Percentiles rank a stretch among this genome's conserved stretches.
phyloP scores from a whole-genome alignment of 2,888 invertebrate genomes.

The Helleia helle region DNA sequence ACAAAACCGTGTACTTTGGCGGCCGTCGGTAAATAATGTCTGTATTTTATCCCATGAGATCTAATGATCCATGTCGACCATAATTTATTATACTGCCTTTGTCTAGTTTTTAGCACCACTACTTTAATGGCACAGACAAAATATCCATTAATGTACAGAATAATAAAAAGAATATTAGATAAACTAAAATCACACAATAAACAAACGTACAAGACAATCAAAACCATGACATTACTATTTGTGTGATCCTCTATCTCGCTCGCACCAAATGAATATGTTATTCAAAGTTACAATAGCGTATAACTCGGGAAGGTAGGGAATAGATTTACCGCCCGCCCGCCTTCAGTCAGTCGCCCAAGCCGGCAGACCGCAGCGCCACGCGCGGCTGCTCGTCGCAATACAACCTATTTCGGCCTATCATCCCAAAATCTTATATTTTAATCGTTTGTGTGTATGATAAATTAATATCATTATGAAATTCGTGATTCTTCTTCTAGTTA shows the following conservation, averaged over 20 bases:
- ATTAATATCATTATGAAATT: not conserved
- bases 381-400: slow-evolving; percentile 39
- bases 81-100: too few species aligned
- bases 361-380: slow-evolving; percentile 53
- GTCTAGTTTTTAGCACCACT: too few species aligned
- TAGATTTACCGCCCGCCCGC: slow-evolving; percentile 9
- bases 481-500: not conserved
- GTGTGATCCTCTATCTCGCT: not conserved
- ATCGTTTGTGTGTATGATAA: not conserved
- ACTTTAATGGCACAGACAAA: too few species aligned
- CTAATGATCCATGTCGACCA: too few species aligned
- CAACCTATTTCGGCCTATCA: slow-evolving; percentile 47
- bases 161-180: too few species aligned
- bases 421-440: not conserved
- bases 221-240: not conserved
- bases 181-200: too few species aligned
- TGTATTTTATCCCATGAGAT: too few species aligned
- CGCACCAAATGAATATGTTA: slow-evolving; percentile 7
- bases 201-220: too few species aligned
- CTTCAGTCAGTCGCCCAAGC: slow-evolving; percentile 55
- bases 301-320: slow-evolving; percentile 7
- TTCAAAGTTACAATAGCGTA: slow-evolving; percentile 7
- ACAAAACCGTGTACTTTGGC: too few species aligned
- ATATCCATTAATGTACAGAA: too few species aligned
- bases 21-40: too few species aligned